These are phyloP conservation scores for Norana najaformis DNA, from an alignment of 2,888 invertebrate species.

Conservation along the genomic window DNA sequence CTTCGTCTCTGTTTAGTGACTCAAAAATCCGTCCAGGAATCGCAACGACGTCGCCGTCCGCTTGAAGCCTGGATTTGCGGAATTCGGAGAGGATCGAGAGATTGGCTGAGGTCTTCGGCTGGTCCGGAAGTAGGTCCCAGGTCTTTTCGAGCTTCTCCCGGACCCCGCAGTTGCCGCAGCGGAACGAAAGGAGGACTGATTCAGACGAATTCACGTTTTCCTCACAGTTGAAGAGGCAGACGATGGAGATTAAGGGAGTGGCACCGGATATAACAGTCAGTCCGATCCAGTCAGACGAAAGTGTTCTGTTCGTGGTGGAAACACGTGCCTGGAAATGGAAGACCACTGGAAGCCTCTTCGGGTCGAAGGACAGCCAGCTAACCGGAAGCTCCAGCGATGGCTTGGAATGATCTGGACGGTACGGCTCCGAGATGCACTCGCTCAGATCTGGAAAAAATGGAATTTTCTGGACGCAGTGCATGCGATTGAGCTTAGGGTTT, in stretches of 20 bases:
- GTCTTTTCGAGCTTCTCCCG: neutral
- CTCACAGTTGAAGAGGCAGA: neutral
- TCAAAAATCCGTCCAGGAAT: neutral
- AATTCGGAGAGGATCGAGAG: neutral
- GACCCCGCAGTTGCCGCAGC: neutral
- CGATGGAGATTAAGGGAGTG: neutral
- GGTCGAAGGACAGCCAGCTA: neutral
- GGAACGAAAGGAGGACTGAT: neutral
- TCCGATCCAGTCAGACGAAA: neutral
- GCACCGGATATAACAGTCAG: neutral
- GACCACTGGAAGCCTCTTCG: neutral
- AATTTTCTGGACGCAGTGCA: too few species aligned
- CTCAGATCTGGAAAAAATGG: neutral
- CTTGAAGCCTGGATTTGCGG: neutral
- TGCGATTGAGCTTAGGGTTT: too few species aligned
- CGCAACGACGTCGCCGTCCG: neutral
- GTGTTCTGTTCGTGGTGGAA: neutral
- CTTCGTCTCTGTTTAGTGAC: neutral
- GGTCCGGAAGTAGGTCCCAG: neutral
- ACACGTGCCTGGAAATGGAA: neutral
- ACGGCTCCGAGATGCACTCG: neutral
- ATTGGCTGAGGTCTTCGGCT: neutral
- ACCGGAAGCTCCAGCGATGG: neutral
- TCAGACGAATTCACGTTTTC: neutral
- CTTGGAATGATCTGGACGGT: neutral